Evolutionary conservation across 2,888 invertebrate genomes (phyloP), one percentile per base, ranked within the genome.

Genomic region (Rhogogaster chlorosoma): DNA sequence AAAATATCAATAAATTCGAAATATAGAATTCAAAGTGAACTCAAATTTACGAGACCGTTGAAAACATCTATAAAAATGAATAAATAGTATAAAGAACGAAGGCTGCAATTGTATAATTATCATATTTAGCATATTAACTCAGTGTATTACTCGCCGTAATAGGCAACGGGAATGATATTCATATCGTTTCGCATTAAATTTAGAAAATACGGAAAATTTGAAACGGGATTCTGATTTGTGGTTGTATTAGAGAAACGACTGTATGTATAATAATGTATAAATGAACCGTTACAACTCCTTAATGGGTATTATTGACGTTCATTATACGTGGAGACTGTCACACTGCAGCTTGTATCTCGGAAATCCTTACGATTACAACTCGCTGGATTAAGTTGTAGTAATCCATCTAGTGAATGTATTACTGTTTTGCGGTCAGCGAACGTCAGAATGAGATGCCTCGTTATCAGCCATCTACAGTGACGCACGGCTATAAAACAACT

Each of bases 341-440:
- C 26, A n/a, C 3, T n/a, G n/a, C 9, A 29, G 29, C 10, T 49
- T 77, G 26, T 73, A 73, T 77, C 77, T 29, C 29, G n/a, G 45
- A 77, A 77, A 49, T 77, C 26, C 29, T 22, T 42, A 73, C 71
- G 67, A 67, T 67, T 67, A 67, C 67, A 67, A 67, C 67, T 9
- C 42, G 7, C 5, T 36, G n/a, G 71, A 73, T 73, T 5, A 73
- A 73, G 71, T 18, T 42, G 71, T 42, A 73, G 71, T 73, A 73
- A 38, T 73, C 15, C 10, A 38, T 73, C 15, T 6, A 42, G 42
- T 73, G 42, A 22, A 73, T 38, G 26, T 38, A 67, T 67, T 61
- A 73, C 42, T 73, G 38, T 73, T 73, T 73, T 18, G 71, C 71
- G 71, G 71, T 73, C 71, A 42, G 71, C 42, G 71, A 73, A 73